Evolutionary conservation across 2,888 invertebrate genomes (phyloP), one percentile per base, ranked within the genome.

Genomic region (Drosophila neutralis): DNA sequence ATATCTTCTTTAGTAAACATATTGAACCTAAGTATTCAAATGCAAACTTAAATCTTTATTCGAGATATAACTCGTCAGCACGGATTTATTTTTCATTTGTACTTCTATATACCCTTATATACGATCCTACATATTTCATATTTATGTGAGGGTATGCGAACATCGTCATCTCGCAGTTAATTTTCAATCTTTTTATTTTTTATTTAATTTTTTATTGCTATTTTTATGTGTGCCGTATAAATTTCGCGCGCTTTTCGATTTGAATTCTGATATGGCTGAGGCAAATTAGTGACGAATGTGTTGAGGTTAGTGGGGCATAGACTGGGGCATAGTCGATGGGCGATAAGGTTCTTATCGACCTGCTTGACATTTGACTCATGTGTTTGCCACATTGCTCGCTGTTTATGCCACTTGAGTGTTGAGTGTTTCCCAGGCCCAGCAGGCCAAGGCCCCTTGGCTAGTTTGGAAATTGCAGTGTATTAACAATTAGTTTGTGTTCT

Each of bases 401-500:
- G 69, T 38, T 70, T 53, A 45, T 71, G 73, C 73, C 89, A 85
- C 88, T 87, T 87, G 63, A 87, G 36, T 13, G 83, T 82, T 87
- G 66, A 78, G 36, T 13, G 83, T 59, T 89, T 87, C 85, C 88
- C 89, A 85, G 57, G 83, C 69, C 18, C 64, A 31, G 68, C 53
- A 68, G n/a, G 65, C 63, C 69, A 53, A 51, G 21, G 24, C 53
- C 69, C 69, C 57, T 40, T 45, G 42, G 36, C 33, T 45, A 73
- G 33, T 52, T 42, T 51, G 33, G 38, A 64, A 53, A 15, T 80
- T 61, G 68, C 70, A 63, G 49, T 79, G 48, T 52, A 66, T 63
- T 62, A 67, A 85, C 85, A 85, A 89, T 86, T 86, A 82, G 90
- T 80, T 82, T 67, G 68, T 86, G 83, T 86, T 89, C 89, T 87